These are phyloP conservation scores for Epinotia ramella DNA, from an alignment of 2,888 invertebrate species.

Conservation along the genomic window DNA sequence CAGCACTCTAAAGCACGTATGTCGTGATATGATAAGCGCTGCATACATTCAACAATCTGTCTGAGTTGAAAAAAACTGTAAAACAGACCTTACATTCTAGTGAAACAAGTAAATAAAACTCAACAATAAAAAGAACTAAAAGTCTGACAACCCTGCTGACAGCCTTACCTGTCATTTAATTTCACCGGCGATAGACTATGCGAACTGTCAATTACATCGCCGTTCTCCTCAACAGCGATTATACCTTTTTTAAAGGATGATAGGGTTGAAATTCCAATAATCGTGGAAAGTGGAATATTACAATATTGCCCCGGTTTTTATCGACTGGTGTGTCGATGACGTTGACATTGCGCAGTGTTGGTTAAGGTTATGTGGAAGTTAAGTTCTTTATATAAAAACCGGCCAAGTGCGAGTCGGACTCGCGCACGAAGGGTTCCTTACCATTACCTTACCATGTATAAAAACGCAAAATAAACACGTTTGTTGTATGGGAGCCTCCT, in stretches of 20 bases:
- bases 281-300: not conserved
- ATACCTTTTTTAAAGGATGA: not conserved
- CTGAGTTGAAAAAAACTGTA: too few relatives aligned
- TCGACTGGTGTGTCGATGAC: not conserved
- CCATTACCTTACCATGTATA: too few relatives aligned
- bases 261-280: not conserved
- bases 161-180: conserved; percentile 3
- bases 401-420: too few relatives aligned
- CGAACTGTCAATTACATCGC: not conserved
- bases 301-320: not conserved
- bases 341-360: not conserved
- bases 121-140: conserved; percentile 14
- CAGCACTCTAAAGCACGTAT: too few relatives aligned
- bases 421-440: too few relatives aligned
- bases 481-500: too few relatives aligned
- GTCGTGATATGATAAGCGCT: too few relatives aligned
- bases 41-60: too few relatives aligned
- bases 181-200: not conserved
- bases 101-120: not conserved
- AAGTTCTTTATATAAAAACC: not conserved
- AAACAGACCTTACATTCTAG: too few relatives aligned
- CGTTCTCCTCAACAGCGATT: not conserved
- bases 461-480: too few relatives aligned
- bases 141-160: not conserved
- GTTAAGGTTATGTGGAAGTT: not conserved